A percentile compares a stretch with the other conserved stretches of the same genome.
Evolutionary conservation across 2,888 invertebrate genomes (phyloP).

Genomic region (Nomada ferruginata): DNA sequence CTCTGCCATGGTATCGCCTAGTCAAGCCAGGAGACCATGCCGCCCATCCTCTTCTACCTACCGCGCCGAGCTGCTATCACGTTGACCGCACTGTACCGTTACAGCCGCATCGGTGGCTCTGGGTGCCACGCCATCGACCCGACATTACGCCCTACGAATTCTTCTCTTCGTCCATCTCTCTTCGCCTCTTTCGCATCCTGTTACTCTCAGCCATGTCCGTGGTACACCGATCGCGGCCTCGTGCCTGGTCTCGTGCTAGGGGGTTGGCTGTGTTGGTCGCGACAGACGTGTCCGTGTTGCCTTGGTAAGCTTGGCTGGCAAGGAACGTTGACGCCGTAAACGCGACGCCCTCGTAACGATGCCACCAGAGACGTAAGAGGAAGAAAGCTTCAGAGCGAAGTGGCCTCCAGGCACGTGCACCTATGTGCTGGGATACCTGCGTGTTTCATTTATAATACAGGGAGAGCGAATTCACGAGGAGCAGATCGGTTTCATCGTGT

Average conservation of each 20-base stretch:
- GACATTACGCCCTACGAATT: constrained; percentile 54
- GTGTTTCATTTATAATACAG: constrained; percentile 1
- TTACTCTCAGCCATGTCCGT: constrained; percentile 54
- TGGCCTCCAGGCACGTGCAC: constrained; percentile 40
- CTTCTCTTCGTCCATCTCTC: constrained; percentile 36
- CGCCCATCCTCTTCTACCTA: constrained; percentile 20
- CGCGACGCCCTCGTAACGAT: constrained; percentile 82
- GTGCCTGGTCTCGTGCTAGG: constrained; percentile 36
- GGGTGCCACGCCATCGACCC: constrained; percentile 58
- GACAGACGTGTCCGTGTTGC: constrained; percentile 44
- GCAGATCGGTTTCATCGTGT: constrained; percentile 18
- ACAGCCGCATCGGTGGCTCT: constrained; percentile 54
- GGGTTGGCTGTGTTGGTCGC: constrained; percentile 39
- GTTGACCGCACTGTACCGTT: constrained; percentile 43
- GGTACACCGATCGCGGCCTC: constrained; percentile 64
- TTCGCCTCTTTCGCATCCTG: constrained; percentile 39
- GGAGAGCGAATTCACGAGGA: constrained; percentile 6
- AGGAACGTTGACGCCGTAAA: constrained; percentile 80
- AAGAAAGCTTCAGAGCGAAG: constrained; percentile 53
- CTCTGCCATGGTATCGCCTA: too few relatives aligned
- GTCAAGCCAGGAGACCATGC: background rate
- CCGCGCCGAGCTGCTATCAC: constrained; percentile 45
- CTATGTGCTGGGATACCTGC: constrained; percentile 31
- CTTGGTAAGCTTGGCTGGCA: constrained; percentile 69
- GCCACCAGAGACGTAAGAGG: constrained; percentile 79